A percentile compares a stretch with the other conserved stretches of the same genome.
Evolutionary conservation across 2,888 invertebrate genomes (phyloP).

Genomic region (Panzeria rudis): DNA sequence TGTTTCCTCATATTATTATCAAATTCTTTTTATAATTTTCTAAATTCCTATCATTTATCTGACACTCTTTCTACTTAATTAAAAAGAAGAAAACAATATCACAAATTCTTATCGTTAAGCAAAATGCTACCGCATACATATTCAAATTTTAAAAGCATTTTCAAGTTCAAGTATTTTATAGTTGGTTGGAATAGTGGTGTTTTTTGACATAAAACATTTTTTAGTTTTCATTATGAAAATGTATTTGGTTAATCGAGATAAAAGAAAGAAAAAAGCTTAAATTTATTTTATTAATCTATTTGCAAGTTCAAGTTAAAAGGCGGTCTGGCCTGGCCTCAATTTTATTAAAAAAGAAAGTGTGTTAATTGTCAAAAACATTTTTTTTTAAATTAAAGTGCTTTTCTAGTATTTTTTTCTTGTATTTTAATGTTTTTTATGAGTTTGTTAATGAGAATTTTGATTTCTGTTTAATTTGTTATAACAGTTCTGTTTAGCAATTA

Average conservation of each 20-base stretch:
- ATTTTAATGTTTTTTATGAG: slow-evolving; percentile 15
- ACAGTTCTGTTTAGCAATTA: background rate
- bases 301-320: slow-evolving; percentile 20
- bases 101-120: background rate
- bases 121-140: background rate
- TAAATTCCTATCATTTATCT: slow-evolving; percentile 31
- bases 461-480: slow-evolving; percentile 41
- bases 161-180: slow-evolving; percentile 56
- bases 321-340: background rate
- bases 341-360: slow-evolving; percentile 35
- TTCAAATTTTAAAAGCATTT: slow-evolving; percentile 50
- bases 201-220: slow-evolving; percentile 54
- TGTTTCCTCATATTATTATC: background rate
- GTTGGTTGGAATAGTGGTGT: slow-evolving; percentile 1
- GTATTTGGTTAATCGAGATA: slow-evolving; percentile 10
- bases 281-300: background rate
- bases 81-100: background rate
- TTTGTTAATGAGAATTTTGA: slow-evolving; percentile 19
- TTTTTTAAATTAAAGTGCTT: slow-evolving; percentile 9
- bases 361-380: slow-evolving; percentile 51
- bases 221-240: slow-evolving; percentile 31
- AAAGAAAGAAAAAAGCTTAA: background rate
- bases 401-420: slow-evolving; percentile 14
- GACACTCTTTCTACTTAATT: background rate
- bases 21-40: background rate